Evolutionary conservation across 2,797 vertebrate species (phyloP).

Genomic region (Sciurus vulgaris): DNA sequence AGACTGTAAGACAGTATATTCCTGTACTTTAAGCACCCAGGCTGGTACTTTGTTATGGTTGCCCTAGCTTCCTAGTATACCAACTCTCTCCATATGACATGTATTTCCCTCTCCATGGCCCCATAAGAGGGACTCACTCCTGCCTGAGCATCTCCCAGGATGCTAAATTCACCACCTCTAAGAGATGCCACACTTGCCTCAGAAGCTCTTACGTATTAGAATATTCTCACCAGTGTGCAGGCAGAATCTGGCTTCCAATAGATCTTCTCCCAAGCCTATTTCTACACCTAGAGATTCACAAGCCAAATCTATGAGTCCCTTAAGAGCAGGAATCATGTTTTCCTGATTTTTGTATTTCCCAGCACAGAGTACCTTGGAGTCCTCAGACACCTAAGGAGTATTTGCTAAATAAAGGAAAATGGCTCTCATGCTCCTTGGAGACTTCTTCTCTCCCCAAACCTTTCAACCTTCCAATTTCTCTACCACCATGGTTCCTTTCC

Average conservation of each 20-base stretch:
- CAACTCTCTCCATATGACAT: accelerated
- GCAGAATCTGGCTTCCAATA: neutral
- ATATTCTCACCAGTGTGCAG: neutral
- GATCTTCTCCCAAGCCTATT: neutral
- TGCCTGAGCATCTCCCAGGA: neutral
- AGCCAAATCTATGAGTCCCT: neutral
- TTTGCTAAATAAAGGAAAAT: neutral
- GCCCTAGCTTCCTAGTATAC: neutral
- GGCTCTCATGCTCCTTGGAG: neutral
- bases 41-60: neutral
- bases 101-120: neutral
- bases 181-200: neutral
- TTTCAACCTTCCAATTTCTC: neutral
- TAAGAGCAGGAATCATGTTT: neutral
- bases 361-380: neutral
- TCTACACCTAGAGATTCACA: neutral
- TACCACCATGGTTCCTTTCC: neutral
- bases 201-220: neutral
- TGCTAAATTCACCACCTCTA: neutral
- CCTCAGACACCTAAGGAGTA: neutral
- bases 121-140: neutral
- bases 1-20: neutral
- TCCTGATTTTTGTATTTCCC: neutral
- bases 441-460: neutral
- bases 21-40: neutral